Base-by-base conservation (phyloP, 30 jellyfish, hydroid and myxozoan species). In the Turritopsis dohrnii region DNA sequence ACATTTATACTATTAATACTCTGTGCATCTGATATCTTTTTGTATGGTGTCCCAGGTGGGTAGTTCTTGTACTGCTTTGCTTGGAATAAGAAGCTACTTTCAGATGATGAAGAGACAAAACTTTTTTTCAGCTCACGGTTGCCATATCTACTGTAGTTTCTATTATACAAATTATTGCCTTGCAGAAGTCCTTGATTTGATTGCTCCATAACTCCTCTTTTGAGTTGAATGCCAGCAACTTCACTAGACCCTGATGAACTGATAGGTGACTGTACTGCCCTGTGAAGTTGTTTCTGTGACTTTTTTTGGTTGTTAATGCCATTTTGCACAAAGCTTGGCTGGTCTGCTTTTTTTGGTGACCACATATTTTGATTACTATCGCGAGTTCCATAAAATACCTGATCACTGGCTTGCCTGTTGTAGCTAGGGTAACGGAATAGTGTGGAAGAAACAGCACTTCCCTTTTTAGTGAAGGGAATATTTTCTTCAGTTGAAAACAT, bases 121-220 rank as follows among this genome's bases (percentile, higher is more conserved):
- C 77, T 31, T 29, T 25, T n/a, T 79, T 22, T 24, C 7, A 21
- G 79, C 16, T 54, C 54, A 16, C 31, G 41, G 0, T 54, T 52
- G 65, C 54, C 71, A 80, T 80, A 65, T 65, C 87, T 54, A 53
- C 87, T 80, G 84, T 80, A 80, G 28, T 80, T 28, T 80, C 28
- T 52, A 52, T 80, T 80, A 53, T 52, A 80, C 79, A 22, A 65
- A 53, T 80, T 69, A 69, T 69, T 69, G 9, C 77, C 30, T 23
- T 69, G 22, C 16, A 23, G 31, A 9, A n/a, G 28, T 69, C 30
- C 30, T n/a, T 23, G 28, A 8, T 69, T 69, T 19, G 31, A 23
- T n/a, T 23, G 31, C 9, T 69, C 30, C 13, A 41, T 41, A 13
- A 41, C 9, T 41, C 60, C 60, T 13, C 13, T 41, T 41, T 41